Evolutionary conservation across 2,113 vertebrate genomes (phyloP).

Genomic region (Gulo gulo): DNA sequence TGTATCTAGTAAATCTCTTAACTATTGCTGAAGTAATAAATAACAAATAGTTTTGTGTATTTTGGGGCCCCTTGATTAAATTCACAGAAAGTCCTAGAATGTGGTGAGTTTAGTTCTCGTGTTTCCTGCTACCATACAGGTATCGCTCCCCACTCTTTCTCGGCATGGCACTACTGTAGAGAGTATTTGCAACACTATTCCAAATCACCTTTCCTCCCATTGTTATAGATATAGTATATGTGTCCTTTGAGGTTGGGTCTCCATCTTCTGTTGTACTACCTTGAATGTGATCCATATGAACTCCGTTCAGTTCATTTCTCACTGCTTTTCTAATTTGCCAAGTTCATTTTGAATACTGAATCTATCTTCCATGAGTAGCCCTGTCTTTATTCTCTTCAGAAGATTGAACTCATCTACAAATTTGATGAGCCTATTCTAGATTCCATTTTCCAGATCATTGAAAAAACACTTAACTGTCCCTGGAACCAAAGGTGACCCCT

Average conservation of each 20-base stretch:
- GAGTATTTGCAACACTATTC: background rate
- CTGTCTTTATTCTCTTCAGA: conserved; percentile 39
- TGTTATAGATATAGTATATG: background rate
- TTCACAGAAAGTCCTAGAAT: background rate
- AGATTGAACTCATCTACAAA: conserved; percentile 59
- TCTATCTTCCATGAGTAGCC: background rate
- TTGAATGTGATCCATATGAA: conserved; percentile 41
- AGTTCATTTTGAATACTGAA: conserved; percentile 43
- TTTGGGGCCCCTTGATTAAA: background rate
- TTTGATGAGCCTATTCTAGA: conserved; percentile 57
- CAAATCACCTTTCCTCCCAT: background rate
- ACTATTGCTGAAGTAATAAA: background rate
- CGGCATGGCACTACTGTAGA: background rate
- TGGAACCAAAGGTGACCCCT: conserved; percentile 61
- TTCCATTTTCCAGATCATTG: conserved; percentile 70
- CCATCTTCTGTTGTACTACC: background rate
- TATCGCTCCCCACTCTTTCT: background rate
- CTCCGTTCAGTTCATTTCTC: conserved; percentile 6
- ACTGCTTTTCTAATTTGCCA: conserved; percentile 15
- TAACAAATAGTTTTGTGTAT: background rate
- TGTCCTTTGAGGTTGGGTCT: background rate
- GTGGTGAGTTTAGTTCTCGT: background rate
- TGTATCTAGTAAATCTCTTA: background rate
- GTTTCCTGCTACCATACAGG: background rate
- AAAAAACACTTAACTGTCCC: conserved; percentile 57